These are phyloP conservation scores for Archilochus colubris DNA, from an alignment of 2,113 vertebrate species.

Conservation along the genomic window DNA sequence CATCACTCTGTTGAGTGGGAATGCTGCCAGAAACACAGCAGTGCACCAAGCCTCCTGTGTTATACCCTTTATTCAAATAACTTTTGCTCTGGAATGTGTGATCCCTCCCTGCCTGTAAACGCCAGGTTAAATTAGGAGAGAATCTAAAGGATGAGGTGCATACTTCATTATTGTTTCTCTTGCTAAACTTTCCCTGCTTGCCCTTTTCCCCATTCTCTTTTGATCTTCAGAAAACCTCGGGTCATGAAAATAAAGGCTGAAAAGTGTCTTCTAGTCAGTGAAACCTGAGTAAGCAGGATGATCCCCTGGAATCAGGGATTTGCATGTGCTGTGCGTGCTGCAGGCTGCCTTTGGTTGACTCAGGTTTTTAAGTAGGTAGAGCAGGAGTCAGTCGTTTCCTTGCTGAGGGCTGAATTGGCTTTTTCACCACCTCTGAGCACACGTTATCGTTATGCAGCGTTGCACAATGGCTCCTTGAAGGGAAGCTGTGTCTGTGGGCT, in stretches of 20 bases:
- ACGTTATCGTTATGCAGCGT: neutral
- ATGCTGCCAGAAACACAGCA: neutral
- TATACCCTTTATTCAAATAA: constrained; percentile 36
- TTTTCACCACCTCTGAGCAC: constrained; percentile 9
- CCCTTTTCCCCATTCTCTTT: constrained; percentile 37
- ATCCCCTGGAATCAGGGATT: neutral
- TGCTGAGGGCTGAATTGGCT: neutral
- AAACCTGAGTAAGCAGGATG: constrained; percentile 38
- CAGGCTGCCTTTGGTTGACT: neutral
- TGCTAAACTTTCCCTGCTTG: constrained; percentile 11
- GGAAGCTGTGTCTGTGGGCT: constrained; percentile 13
- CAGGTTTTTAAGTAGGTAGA: neutral
- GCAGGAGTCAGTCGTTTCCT: neutral
- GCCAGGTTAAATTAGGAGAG: constrained; percentile 47
- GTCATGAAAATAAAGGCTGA: constrained; percentile 3
- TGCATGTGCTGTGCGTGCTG: fast-evolving
- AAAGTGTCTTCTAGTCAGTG: neutral
- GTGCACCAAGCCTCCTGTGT: fast-evolving
- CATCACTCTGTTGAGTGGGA: neutral
- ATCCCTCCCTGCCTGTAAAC: constrained; percentile 19
- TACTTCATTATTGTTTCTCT: neutral
- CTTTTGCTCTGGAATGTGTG: constrained; percentile 52
- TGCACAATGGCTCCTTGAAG: neutral
- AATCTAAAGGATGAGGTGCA: neutral
- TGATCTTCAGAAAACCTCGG: constrained; percentile 38